Evolutionary conservation across 2,797 vertebrate genomes (phyloP), one percentile per base, ranked within the genome.

Genomic region (Micromesistius poutassou): DNA sequence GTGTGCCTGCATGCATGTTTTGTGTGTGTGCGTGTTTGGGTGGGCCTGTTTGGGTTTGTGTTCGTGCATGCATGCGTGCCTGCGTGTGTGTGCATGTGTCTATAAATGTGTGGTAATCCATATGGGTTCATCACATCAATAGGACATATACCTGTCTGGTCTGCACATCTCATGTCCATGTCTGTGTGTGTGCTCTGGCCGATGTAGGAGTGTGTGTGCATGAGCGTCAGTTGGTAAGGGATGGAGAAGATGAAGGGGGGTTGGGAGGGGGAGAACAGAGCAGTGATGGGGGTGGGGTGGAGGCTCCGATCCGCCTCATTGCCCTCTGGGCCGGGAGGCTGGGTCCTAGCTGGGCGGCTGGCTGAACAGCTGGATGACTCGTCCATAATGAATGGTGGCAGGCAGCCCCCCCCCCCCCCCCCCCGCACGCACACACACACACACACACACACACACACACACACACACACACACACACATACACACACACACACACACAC

Each of bases 291-390:
- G 36, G 36, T 10, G 89, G 91, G 87, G 82, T 78, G 87, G 85
- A 8, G 36, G 36, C 8, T 8, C 36, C 36, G 36, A 38, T 38
- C 36, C 9, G 36, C 36, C 89, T 91, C 90, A 92, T 91, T 93
- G 86, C 84, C 81, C 85, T 81, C 74, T 70, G 83, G 75, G 72
- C 79, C 22, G 76, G 74, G 71, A 72, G 73, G 76, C 8, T 22
- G 40, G 77, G 76, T 82, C 78, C 75, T 85, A 79, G 85, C 72
- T 77, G 77, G 74, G 85, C 40, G 73, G 79, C 82, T 75, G 80
- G 81, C 82, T 84, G 83, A 87, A 84, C 83, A 86, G 77, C 88
- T 84, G 87, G 83, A 84, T 86, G 87, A 89, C 79, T 83, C 31
- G 35, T 85, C 88, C 82, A 83, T 77, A 80, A 87, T 76, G 82